Percentiles rank a stretch among this genome's conserved stretches.
phyloP scores from a whole-genome alignment of 2,797 vertebrate species.

The Meriones psammophilus region DNA sequence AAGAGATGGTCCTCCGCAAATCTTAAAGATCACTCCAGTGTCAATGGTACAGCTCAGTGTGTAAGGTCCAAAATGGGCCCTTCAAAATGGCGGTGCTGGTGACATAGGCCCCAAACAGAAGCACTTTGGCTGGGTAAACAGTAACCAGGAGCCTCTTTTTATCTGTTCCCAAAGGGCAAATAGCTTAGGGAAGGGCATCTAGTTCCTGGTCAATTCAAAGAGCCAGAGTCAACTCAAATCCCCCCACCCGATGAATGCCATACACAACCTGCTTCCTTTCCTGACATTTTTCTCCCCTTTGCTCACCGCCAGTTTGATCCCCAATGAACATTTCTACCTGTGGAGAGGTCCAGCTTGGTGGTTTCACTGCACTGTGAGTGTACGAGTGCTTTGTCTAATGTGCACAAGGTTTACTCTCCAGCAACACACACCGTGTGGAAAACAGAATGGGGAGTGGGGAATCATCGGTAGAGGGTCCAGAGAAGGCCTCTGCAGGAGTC shows the following conservation, averaged over 20 bases:
- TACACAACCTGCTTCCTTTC: background rate
- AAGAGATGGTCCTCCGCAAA: background rate
- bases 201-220: background rate
- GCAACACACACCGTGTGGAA: background rate
- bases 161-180: background rate
- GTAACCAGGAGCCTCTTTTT: background rate
- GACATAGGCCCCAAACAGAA: background rate
- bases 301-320: background rate
- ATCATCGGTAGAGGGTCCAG: background rate
- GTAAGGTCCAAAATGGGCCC: background rate
- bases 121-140: background rate
- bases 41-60: background rate
- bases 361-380: too few species aligned
- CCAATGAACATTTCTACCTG: background rate
- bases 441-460: background rate
- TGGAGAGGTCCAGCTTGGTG: background rate
- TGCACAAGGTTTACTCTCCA: background rate
- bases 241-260: background rate
- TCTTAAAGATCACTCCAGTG: background rate
- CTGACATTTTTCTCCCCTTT: background rate
- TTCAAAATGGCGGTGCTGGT: background rate
- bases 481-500: background rate
- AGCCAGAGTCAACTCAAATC: background rate
- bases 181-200: background rate
- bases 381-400: background rate